Evolutionary conservation across 2,797 vertebrate species (phyloP).

Genomic region (Spatula clypeata): DNA sequence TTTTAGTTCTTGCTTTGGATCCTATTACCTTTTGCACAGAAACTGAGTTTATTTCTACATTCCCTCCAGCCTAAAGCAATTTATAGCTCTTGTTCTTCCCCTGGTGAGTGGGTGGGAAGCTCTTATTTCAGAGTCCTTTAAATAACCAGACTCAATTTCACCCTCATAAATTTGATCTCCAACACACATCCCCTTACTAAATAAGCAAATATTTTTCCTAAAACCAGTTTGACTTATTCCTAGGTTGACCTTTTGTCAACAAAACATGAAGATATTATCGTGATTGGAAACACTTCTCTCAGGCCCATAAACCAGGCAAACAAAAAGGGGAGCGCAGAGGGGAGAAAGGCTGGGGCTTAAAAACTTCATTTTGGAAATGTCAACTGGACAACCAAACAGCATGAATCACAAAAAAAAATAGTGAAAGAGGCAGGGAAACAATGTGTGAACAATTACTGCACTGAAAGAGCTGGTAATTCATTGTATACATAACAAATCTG

Average conservation of each 20-base stretch:
- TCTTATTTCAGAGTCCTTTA: slow-evolving; percentile 75
- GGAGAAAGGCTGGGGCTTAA: not conserved
- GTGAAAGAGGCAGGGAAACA: slow-evolving; percentile 48
- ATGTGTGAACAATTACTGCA: slow-evolving; percentile 49
- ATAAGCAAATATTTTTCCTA: slow-evolving; percentile 71
- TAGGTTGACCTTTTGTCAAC: slow-evolving; percentile 70
- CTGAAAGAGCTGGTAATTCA: slow-evolving; percentile 41
- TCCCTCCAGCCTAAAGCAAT: slow-evolving; percentile 55
- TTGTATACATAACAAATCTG: slow-evolving; percentile 41
- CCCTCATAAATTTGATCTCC: slow-evolving; percentile 72
- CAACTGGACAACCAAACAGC: slow-evolving; percentile 41
- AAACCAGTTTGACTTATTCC: slow-evolving; percentile 68
- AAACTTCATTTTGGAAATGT: slow-evolving; percentile 62
- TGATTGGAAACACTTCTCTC: slow-evolving; percentile 59
- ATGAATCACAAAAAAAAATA: slow-evolving; percentile 55
- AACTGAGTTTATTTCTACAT: slow-evolving; percentile 49
- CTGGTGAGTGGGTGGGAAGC: slow-evolving; percentile 64
- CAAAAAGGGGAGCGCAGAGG: not conserved
- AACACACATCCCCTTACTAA: slow-evolving; percentile 64
- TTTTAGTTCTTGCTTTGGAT: slow-evolving; percentile 48
- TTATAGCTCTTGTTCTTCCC: slow-evolving; percentile 46
- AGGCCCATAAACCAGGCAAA: slow-evolving; percentile 45
- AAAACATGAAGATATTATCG: slow-evolving; percentile 58
- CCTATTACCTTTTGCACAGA: slow-evolving; percentile 54
- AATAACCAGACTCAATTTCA: slow-evolving; percentile 69